These are phyloP conservation scores for Melanostoma mellinum DNA, from an alignment of 2,888 invertebrate genomes.

Conservation along the genomic window DNA sequence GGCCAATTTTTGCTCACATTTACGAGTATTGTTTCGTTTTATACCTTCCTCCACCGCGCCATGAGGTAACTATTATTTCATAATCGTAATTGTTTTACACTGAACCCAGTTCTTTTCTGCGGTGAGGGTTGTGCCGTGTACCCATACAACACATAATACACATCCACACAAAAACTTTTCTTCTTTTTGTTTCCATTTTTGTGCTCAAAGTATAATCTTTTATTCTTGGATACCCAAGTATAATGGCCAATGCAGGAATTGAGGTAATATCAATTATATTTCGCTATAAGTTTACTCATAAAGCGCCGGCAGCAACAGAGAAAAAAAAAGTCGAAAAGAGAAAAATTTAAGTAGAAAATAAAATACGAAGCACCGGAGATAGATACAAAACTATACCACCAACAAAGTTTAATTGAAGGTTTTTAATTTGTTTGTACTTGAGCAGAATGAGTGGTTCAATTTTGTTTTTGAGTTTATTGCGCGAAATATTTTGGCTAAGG, in stretches of 20 bases:
- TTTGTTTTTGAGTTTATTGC: conserved; percentile 2
- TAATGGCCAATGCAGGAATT: conserved; percentile 32
- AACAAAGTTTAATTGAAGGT: conserved; percentile 8
- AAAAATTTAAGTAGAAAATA: too few species aligned
- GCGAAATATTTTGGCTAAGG: conserved; percentile 8
- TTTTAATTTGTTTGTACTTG: conserved; percentile 8
- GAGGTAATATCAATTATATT: conserved; percentile 54
- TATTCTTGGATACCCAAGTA: conserved; percentile 38
- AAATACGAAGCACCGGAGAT: neutral
- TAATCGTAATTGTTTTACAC: conserved; percentile 62
- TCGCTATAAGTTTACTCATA: conserved; percentile 27
- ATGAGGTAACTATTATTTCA: conserved; percentile 66
- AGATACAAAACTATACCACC: neutral
- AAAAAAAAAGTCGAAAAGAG: neutral
- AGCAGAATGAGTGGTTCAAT: neutral
- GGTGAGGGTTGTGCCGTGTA: conserved; percentile 14
- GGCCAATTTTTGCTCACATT: conserved; percentile 20
- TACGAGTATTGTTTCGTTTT: conserved; percentile 20
- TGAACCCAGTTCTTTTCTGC: conserved; percentile 46
- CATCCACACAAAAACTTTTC: conserved; percentile 10
- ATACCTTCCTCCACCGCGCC: neutral
- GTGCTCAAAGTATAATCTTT: neutral
- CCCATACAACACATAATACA: too few species aligned
- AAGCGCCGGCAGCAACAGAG: neutral
- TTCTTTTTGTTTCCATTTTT: conserved; percentile 7